These are phyloP conservation scores for Montipora foliosa DNA, from an alignment of 64 coral and sea anemone genomes.

Conservation along the genomic window DNA sequence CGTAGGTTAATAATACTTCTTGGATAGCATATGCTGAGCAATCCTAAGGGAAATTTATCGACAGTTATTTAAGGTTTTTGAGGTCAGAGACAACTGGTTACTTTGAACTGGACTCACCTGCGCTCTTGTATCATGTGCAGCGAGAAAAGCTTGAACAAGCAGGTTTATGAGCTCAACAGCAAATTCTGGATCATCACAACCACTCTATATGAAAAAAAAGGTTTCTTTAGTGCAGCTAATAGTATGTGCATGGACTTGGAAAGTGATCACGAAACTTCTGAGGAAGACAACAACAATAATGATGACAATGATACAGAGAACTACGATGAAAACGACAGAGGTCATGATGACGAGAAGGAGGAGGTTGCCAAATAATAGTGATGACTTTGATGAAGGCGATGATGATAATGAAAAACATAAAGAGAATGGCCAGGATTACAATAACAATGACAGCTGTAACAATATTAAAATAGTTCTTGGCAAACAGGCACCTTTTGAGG, in stretches of 20 bases:
- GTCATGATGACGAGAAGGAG: too few species aligned
- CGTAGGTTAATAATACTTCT: conserved; percentile 91
- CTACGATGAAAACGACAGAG: too few species aligned
- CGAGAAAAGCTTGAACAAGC: conserved; percentile 91
- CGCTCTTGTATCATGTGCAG: conserved; percentile 92
- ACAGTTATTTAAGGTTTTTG: background rate
- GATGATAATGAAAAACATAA: too few species aligned
- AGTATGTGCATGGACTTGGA: background rate
- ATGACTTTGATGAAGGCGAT: too few species aligned
- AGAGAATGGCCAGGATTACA: too few species aligned
- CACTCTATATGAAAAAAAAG: conserved; percentile 59
- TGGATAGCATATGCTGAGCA: conserved; percentile 98
- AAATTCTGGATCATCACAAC: conserved; percentile 87
- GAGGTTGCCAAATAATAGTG: too few species aligned
- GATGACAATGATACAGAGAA: too few species aligned
- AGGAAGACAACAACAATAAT: too few species aligned
- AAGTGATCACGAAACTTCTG: background rate
- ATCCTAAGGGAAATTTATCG: conserved; percentile 58
- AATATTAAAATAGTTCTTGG: too few species aligned
- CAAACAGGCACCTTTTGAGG: too few species aligned
- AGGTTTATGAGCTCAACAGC: conserved; percentile 94
- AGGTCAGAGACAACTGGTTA: too few species aligned
- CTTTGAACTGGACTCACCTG: conserved; percentile 67
- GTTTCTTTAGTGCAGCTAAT: background rate
- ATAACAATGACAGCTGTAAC: too few species aligned